Percentiles rank a stretch among this genome's conserved stretches.
phyloP scores from a whole-genome alignment of 2,888 invertebrate species.

The Agriotes lineatus region DNA sequence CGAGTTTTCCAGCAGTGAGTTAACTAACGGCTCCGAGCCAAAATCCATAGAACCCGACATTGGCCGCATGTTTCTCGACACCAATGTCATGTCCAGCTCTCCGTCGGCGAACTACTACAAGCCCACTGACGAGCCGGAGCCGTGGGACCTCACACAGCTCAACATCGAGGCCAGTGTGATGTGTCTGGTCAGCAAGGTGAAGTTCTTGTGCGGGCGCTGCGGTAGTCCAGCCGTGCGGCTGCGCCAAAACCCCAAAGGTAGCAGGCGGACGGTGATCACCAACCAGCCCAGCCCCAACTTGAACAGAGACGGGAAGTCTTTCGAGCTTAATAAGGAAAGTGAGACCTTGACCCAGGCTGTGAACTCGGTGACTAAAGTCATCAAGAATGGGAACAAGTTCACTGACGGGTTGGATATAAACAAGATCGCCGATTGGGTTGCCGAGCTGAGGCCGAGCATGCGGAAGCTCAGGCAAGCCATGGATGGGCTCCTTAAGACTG shows the following conservation, averaged over 20 bases:
- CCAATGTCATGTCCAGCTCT: conserved; percentile 68
- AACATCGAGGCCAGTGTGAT: conserved; percentile 91
- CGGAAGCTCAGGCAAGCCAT: conserved; percentile 84
- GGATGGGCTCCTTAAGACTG: conserved; percentile 81
- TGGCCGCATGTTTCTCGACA: conserved; percentile 67
- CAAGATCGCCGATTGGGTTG: conserved; percentile 80
- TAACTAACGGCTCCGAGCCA: conserved; percentile 50
- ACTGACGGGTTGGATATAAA: conserved; percentile 79
- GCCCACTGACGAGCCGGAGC: conserved; percentile 85
- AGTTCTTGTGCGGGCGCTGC: conserved; percentile 81
- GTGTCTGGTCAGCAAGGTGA: conserved; percentile 86
- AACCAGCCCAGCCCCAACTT: conserved; percentile 51
- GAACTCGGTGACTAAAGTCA: conserved; percentile 69
- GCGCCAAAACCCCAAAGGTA: conserved; percentile 66
- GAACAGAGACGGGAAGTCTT: conserved; percentile 48
- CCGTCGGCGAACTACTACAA: conserved; percentile 84
- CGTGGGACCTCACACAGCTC: conserved; percentile 86
- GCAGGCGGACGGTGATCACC: conserved; percentile 52
- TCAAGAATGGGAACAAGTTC: conserved; percentile 78
- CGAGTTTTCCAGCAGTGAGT: conserved; percentile 42
- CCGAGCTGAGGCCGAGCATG: conserved; percentile 83
- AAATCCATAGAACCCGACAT: conserved; percentile 56
- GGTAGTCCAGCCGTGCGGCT: conserved; percentile 79
- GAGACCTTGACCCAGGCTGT: conserved; percentile 67
- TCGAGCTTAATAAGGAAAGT: conserved; percentile 53